Evolutionary conservation across 2,113 vertebrate genomes (phyloP), one percentile per base, ranked within the genome.

Genomic region (Pangasianodon hypophthalmus): DNA sequence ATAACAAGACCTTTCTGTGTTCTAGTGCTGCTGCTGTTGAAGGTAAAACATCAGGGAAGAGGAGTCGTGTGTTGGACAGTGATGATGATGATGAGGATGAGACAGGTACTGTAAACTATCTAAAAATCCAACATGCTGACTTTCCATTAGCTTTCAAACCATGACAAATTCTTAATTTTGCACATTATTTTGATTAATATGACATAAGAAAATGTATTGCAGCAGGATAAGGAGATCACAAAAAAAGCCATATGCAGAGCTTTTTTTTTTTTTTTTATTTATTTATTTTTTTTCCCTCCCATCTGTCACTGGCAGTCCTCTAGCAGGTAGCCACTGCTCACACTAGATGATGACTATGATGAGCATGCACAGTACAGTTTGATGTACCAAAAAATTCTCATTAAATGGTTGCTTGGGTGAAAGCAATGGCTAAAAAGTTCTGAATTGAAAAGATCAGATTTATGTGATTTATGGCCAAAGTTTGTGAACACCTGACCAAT

Each of bases 41-140:
- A 62, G 89, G 91, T 54, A 91, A 90, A 52, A 88, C 13, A 0
- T 92, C 92, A 4, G 58, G 92, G 48, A 97, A 96, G 94, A 96
- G 97, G 93, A 95, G 90, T 46, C 92, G 96, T 52, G 92, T 96
- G 85, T 89, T 97, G 9, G 95, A 97, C 54, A 96, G 96, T 0
- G 96, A 97, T 16, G 91, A 94, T 8, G 90, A 91, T 24, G 79
- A 82, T 6, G 90, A 88, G 52, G 87, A 87, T 41, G 95, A 97
- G 19, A 92, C 93, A 0, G 94, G 95, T 96, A 94, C 82, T 50
- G 13, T 83, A 54, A 44, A 88, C 19, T 32, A 88, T 60, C 29
- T 79, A 11, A 85, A 37, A 37, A 13, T 52, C 46, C 3, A 21
- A 10, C 14, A 16, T 14, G 16, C 5, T 82, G 6, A 10, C 10